Evolutionary conservation across 2,888 invertebrate genomes (phyloP), one percentile per base, ranked within the genome.

Genomic region (Blastobasis adustella): DNA sequence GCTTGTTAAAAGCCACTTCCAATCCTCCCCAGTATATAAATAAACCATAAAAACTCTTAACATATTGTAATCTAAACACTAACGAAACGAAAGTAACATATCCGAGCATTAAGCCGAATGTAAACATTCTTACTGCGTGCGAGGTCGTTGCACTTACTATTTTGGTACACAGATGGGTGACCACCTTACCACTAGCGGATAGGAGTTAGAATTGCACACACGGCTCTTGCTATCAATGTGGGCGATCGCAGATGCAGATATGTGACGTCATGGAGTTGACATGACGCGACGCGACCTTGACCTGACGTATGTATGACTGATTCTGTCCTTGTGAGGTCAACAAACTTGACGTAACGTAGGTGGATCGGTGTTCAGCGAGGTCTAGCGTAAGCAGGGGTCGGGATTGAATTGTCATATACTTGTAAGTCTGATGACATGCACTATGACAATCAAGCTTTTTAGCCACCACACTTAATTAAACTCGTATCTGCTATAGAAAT

Each of bases 211-310:
- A 65, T 85, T 65, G 66, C 47, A 58, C 59, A 51, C 46, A 50
- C 53, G 63, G 42, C 54, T 55, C 57, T 63, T 9, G 58, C 64
- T 82, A 83, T 83, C 82, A 78, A 76, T 74, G 81, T 82, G 76
- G 84, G 82, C 78, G 80, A 85, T 85, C 83, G 71, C 80, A 82
- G 82, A 82, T 83, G 82, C 82, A 84, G 83, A 83, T 81, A 79
- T 76, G 65, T 67, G 62, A 71, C 69, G 67, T 69, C 70, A 71
- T 78, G 78, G 76, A 69, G 76, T 77, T 78, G 81, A 76, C 82
- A 76, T 75, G 72, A 72, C 62, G 66, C 71, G 73, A 69, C 68
- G 79, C 80, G 80, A 78, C 87, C 87, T 86, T 87, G 86, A 82
- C 83, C 82, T 68, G 64, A 68, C 23, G 23, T 23, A 23, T 23